Conservation (phyloP, 2,113 vertebrate genomes). For the Anser brachyrhynchus region DNA sequence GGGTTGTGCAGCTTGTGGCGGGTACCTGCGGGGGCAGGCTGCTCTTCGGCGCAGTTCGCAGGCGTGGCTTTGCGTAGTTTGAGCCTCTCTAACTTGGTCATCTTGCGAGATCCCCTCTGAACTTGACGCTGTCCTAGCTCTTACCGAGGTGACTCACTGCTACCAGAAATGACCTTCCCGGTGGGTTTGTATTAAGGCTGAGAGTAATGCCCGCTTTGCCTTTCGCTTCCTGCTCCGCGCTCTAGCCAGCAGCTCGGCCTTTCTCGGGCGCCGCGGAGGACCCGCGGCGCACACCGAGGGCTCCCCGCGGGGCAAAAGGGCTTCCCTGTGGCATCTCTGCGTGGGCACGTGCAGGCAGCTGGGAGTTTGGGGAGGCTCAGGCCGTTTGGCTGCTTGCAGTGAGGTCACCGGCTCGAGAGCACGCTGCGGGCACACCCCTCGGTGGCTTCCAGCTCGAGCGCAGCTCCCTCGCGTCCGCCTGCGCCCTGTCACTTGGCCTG, state of each 20-base stretch:
- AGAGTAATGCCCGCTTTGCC: background rate
- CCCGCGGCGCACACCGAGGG: rapidly evolving
- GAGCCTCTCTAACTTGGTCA: background rate
- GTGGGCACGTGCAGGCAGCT: background rate
- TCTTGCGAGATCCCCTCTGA: background rate
- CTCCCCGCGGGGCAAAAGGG: background rate
- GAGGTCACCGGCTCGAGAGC: rapidly evolving
- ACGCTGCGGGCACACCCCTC: rapidly evolving
- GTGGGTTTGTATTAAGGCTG: background rate
- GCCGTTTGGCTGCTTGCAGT: rapidly evolving
- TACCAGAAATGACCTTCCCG: background rate
- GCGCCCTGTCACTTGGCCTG: background rate
- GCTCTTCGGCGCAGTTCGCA: rapidly evolving
- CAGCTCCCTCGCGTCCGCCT: rapidly evolving
- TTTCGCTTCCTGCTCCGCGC: rapidly evolving
- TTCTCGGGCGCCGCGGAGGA: background rate
- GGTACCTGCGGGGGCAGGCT: too few relatives aligned
- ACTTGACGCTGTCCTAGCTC: background rate
- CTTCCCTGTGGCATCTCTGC: background rate
- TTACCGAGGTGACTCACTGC: background rate
- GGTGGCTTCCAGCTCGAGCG: background rate
- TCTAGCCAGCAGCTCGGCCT: background rate
- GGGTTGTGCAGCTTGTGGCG: background rate
- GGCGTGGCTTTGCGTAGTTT: rapidly evolving
- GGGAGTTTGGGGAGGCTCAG: rapidly evolving